Base-by-base conservation (phyloP, 2,888 invertebrate species). In the Amphipoea oculea region DNA sequence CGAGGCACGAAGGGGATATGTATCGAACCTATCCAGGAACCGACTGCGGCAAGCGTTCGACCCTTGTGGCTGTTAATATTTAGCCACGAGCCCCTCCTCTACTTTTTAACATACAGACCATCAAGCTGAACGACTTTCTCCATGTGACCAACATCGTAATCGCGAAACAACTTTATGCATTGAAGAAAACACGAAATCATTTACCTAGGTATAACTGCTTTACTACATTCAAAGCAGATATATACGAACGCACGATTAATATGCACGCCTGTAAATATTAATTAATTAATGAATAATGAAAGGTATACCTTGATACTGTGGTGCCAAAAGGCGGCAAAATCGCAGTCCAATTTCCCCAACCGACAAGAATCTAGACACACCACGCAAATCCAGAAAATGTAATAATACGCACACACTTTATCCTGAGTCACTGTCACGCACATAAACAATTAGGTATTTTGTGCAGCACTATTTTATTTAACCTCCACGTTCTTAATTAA, bases 401-500 rank as follows among this genome's bases (percentile, higher is more conserved):
- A 42, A 60, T 76, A 29, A 36, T 14, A 68, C 48, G 23, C 75
- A 68, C 17, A 51, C 45, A 63, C 83, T 65, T 42, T 51, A 12
- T 7, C n/a, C 36, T 65, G 42, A 60, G n/a, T 65, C 42, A 81
- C 68, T 54, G 17, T 68, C 62, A 80, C 68, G 11, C 20, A 77
- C 29, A 6, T 14, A 23, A 7, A 68, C 17, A 23, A 48, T 40
- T 40, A 1, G 11, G 1, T 60, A 9, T 66, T 60, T 70, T 77
- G 65, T 69, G 65, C 57, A 65, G 48, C 51, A 83, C 42, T 0
- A 23, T 77, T 57, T 60, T 9, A 40, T 76, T 77, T 70, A 66
- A 77, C 70, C 48, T 60, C 14, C 51, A 70, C 69, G 76, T 69
- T 51, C 69, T 82, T 81, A 69, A 29, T 54, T 83, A 65, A 51